Evolutionary conservation across 2,797 vertebrate species (phyloP).

Genomic region (Acipenser transmontanus): DNA sequence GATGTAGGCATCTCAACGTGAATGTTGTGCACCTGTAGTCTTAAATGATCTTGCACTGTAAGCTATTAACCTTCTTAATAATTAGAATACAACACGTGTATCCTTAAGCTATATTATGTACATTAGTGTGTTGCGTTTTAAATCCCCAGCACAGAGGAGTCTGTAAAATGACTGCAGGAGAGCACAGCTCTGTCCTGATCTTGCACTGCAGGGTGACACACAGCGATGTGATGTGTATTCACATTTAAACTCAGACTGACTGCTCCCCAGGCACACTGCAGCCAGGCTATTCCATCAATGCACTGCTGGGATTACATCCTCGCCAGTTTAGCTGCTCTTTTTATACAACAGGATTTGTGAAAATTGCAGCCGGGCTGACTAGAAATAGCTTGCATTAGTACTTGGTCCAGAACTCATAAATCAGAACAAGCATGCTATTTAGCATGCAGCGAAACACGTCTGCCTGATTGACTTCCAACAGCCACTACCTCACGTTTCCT

Average conservation of each 20-base stretch:
- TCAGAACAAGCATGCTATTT: not conserved
- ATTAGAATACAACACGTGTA: too few relatives aligned
- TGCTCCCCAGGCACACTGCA: not conserved
- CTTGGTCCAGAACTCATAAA: not conserved
- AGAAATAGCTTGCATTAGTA: not conserved
- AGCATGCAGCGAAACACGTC: not conserved
- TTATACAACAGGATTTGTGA: not conserved
- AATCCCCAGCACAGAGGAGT: too few relatives aligned
- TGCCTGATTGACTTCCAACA: too few relatives aligned
- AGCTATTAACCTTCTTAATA: too few relatives aligned
- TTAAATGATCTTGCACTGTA: too few relatives aligned
- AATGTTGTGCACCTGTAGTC: too few relatives aligned
- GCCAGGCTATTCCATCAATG: slow-evolving; percentile 1
- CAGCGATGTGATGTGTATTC: not conserved
- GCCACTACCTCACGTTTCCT: too few relatives aligned
- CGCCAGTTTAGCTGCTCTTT: not conserved
- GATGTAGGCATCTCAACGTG: too few relatives aligned
- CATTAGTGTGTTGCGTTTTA: too few relatives aligned
- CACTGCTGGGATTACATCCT: not conserved
- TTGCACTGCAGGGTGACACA: not conserved
- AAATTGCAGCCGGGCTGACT: not conserved
- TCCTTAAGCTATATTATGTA: too few relatives aligned
- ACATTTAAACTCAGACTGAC: not conserved
- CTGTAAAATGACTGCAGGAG: too few relatives aligned
- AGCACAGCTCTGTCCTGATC: not conserved